phyloP scores from a whole-genome alignment of 2,888 invertebrate genomes.

The Drosophila eohydei region DNA sequence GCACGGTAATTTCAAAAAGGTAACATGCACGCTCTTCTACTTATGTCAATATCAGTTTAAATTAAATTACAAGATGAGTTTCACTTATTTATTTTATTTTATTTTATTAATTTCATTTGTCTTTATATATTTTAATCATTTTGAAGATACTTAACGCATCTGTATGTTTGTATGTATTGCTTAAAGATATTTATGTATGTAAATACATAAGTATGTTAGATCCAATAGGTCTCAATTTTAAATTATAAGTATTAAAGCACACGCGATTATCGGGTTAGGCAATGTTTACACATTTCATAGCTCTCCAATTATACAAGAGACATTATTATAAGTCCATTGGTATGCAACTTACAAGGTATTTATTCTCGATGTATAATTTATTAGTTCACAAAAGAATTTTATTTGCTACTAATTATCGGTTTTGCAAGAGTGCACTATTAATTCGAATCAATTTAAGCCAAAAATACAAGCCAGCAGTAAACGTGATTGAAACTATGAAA shows the following conservation, averaged over 20 bases:
- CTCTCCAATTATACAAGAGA: not conserved
- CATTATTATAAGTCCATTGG: not conserved
- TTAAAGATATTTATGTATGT: constrained; percentile 6
- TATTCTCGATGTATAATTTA: constrained; percentile 23
- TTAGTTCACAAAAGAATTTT: constrained; percentile 26
- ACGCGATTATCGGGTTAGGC: not conserved
- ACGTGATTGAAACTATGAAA: not conserved
- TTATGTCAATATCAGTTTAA: not conserved
- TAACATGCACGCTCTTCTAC: not conserved
- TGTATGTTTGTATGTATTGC: constrained; percentile 10
- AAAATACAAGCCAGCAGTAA: not conserved
- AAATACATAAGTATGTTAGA: not conserved
- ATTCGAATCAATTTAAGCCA: not conserved
- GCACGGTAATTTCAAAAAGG: not conserved
- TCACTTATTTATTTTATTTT: not conserved
- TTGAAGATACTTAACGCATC: not conserved
- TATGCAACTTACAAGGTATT: constrained; percentile 24
- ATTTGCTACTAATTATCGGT: constrained; percentile 12
- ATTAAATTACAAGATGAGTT: not conserved
- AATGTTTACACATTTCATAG: not conserved
- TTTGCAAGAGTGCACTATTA: not conserved
- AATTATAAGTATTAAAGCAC: not conserved
- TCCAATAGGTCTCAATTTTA: constrained; percentile 1
- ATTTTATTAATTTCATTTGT: not conserved
- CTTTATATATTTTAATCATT: not conserved